These are phyloP conservation scores for Enteromius argenteus DNA, from an alignment of 2,797 vertebrate genomes.

Conservation along the genomic window DNA sequence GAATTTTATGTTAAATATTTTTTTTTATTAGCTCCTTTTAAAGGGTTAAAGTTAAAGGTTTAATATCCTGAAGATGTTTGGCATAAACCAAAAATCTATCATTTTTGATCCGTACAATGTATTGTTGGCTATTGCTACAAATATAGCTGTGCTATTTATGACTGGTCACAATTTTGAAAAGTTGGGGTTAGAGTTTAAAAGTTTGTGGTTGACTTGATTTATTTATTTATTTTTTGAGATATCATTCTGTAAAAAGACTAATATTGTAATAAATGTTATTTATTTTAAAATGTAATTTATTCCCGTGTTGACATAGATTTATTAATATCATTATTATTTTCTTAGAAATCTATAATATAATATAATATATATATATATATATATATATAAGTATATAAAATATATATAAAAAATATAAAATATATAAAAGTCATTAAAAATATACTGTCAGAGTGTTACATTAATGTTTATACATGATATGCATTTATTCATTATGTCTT, in stretches of 20 bases:
- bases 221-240: neutral
- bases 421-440: neutral
- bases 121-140: neutral
- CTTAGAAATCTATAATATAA: neutral
- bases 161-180: neutral
- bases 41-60: too few species aligned
- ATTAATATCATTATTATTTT: neutral
- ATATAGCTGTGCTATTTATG: neutral
- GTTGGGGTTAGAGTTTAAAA: too few species aligned
- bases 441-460: neutral
- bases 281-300: neutral
- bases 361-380: too few species aligned
- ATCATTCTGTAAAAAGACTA: neutral
- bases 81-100: neutral
- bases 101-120: neutral
- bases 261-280: constrained; percentile 9
- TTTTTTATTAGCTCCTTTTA: too few species aligned
- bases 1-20: too few species aligned
- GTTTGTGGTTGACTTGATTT: neutral
- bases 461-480: neutral
- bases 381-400: too few species aligned
- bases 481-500: neutral
- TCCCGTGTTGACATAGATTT: neutral
- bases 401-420: too few species aligned
- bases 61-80: too few species aligned